Evolutionary conservation across 2,888 invertebrate species (phyloP), one percentile per base, ranked within the genome.

Genomic region (Achlya flavicornis): DNA sequence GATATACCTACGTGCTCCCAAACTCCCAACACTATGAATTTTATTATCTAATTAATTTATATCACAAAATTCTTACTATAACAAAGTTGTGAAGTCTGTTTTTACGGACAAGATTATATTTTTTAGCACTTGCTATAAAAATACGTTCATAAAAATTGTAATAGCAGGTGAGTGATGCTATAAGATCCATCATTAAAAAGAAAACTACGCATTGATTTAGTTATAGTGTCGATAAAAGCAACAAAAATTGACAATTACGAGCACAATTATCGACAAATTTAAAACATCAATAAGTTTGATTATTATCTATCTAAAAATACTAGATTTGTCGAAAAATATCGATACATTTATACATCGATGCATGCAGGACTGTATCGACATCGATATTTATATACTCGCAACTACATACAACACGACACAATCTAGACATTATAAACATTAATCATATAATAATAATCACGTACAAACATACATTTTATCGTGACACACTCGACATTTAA

Each of bases 401-500:
- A 67, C 73, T 69, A 64, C 66, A 12, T 76, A 83, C 81, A 71
- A 82, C 83, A 83, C 80, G 75, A 68, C 71, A 62, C 62, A 33
- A 57, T 62, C 57, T 57, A 53, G 57, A 38, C 38, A 38, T 38
- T 16, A 16, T 62, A 57, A 57, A 57, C 53, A 57, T 41, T 33
- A 32, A 38, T 61, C 14, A 16, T 26, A 16, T 38, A 53, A 57
- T 62, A 76, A 75, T 46, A 26, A 46, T 85, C 78, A 71, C 73
- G 73, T 75, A 72, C 77, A 79, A 69, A 69, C 73, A 79, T 75
- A 79, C 66, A 74, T 65, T 64, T 68, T 65, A 73, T 64, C 69
- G 76, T 72, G 71, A 76, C 72, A 80, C 70, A 74, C 74, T 65
- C 65, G 63, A 67, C 65, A 69, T 65, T 61, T 69, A 68, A 63